Conservation (phyloP, 2,113 vertebrate genomes). For the Platysternon megacephalum region DNA sequence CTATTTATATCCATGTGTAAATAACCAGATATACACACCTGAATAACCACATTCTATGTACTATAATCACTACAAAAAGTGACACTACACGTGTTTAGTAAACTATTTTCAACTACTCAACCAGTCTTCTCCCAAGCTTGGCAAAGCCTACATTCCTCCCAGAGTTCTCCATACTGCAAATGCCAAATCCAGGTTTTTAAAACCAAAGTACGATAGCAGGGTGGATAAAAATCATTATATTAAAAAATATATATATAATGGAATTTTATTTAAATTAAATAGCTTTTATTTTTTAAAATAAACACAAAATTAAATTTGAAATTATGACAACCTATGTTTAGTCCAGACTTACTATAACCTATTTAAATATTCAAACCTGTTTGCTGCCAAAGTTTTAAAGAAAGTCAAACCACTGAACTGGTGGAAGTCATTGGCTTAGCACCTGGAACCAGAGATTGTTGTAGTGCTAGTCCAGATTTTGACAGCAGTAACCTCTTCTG, state of each 20-base stretch:
- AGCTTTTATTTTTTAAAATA: neutral
- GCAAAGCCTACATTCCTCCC: neutral
- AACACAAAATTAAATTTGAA: neutral
- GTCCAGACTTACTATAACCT: neutral
- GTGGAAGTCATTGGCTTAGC: neutral
- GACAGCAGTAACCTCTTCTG: neutral
- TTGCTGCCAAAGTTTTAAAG: neutral
- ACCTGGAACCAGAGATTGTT: neutral
- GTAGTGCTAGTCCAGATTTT: neutral
- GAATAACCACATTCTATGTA: neutral
- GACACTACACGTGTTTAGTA: neutral
- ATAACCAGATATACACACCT: neutral
- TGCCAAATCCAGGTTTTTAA: neutral
- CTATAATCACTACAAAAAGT: neutral
- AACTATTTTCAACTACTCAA: neutral
- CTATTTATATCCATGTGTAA: neutral
- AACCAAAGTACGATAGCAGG: neutral
- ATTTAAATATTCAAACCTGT: neutral
- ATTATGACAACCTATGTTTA: neutral
- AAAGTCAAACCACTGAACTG: neutral
- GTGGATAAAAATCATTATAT: neutral
- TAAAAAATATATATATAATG: neutral
- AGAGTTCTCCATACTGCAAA: neutral
- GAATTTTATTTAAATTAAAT: neutral
- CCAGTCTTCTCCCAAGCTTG: neutral